A percentile compares a stretch with the other conserved stretches of the same genome.
Evolutionary conservation across 2,113 vertebrate genomes (phyloP).

Genomic region (Zapornia atra): DNA sequence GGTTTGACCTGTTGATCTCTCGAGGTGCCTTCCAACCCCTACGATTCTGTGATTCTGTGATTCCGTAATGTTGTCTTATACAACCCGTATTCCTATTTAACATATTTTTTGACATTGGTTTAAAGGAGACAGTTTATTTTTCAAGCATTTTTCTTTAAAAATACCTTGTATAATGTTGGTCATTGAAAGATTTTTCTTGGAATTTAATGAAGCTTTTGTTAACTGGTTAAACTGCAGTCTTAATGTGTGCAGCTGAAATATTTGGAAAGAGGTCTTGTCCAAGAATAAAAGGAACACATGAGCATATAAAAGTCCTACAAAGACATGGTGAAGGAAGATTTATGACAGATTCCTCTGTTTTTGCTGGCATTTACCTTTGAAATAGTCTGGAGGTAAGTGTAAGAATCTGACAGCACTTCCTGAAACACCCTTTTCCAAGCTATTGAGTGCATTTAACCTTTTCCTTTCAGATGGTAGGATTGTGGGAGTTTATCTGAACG

Average conservation of each 20-base stretch:
- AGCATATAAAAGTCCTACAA: background rate
- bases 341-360: background rate
- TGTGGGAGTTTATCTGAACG: background rate
- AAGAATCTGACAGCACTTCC: slow-evolving; percentile 6
- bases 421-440: background rate
- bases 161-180: background rate
- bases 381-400: background rate
- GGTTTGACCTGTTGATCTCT: too few relatives aligned
- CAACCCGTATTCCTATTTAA: background rate
- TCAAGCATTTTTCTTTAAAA: background rate
- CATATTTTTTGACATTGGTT: background rate
- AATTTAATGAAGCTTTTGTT: background rate
- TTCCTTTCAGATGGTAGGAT: background rate
- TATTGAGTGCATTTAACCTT: slow-evolving; percentile 12
- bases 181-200: background rate
- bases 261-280: background rate
- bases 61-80: background rate
- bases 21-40: too few relatives aligned
- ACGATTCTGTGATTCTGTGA: too few relatives aligned
- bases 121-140: background rate
- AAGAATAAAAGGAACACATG: background rate
- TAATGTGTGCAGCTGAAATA: background rate
- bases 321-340: background rate
- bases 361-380: slow-evolving; percentile 32
- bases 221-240: background rate